Percentiles rank a stretch among this genome's conserved stretches.
phyloP scores from a whole-genome alignment of 2,113 vertebrate species.

The Toxotes jaculatrix region DNA sequence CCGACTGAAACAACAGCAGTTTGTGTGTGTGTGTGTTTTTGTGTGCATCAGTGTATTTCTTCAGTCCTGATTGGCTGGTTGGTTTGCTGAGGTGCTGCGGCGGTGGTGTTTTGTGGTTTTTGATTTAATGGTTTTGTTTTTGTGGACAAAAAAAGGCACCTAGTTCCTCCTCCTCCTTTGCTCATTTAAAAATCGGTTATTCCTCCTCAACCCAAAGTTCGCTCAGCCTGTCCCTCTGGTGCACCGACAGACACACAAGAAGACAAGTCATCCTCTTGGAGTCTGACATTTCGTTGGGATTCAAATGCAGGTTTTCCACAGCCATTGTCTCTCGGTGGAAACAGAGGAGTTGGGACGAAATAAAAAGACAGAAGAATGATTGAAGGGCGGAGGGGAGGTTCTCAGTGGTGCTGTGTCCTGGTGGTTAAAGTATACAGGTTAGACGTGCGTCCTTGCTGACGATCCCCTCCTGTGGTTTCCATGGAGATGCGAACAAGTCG shows the following conservation, averaged over 20 bases:
- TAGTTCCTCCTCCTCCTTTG: slow-evolving; percentile 66
- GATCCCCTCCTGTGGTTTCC: slow-evolving; percentile 49
- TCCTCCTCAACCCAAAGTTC: neutral
- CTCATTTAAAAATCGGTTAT: slow-evolving; percentile 7
- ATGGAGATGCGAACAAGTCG: slow-evolving; percentile 71
- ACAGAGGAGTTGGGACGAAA: slow-evolving; percentile 23
- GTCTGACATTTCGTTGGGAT: slow-evolving; percentile 3
- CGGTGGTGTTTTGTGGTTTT: slow-evolving; percentile 56
- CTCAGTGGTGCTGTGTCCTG: slow-evolving; percentile 61
- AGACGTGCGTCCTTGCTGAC: slow-evolving; percentile 19
- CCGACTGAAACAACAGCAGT: slow-evolving; percentile 31
- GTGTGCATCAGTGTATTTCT: slow-evolving; percentile 26
- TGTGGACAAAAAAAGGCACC: slow-evolving; percentile 74
- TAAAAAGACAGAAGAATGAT: slow-evolving; percentile 24
- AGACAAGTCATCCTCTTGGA: slow-evolving; percentile 70
- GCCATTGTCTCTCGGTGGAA: slow-evolving; percentile 1
- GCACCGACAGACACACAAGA: slow-evolving; percentile 21
- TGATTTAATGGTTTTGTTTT: slow-evolving; percentile 28
- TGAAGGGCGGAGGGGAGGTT: neutral
- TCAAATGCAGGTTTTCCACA: slow-evolving; percentile 12
- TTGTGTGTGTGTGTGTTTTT: slow-evolving; percentile 10
- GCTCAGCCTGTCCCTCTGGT: neutral
- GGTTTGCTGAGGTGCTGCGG: slow-evolving; percentile 70
- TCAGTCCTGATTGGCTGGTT: slow-evolving; percentile 71
- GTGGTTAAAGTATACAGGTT: slow-evolving; percentile 25